Conservation (phyloP, 2,797 vertebrate genomes). For the Chiloscyllium punctatum region DNA sequence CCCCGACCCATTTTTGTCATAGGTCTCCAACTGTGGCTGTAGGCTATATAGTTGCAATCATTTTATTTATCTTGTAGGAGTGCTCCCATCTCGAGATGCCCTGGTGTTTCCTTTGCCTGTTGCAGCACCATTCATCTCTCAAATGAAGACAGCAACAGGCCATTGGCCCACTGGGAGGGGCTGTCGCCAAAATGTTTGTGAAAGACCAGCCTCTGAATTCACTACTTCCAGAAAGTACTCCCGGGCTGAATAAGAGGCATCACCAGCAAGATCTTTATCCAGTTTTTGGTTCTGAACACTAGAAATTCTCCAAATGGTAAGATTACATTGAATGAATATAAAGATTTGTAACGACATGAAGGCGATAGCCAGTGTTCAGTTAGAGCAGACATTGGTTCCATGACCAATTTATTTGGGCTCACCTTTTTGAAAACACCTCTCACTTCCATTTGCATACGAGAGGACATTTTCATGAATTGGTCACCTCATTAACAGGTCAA, state of each 20-base stretch:
- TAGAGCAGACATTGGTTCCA: background rate
- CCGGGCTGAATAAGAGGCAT: background rate
- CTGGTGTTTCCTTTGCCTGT: background rate
- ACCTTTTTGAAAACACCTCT: background rate
- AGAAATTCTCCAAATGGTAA: background rate
- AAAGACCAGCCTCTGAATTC: too few relatives aligned
- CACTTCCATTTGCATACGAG: background rate
- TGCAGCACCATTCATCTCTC: background rate
- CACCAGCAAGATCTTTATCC: background rate
- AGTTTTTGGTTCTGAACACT: background rate
- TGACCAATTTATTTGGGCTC: background rate
- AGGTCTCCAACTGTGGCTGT: background rate
- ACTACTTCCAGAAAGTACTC: too few relatives aligned
- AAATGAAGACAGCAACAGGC: too few relatives aligned
- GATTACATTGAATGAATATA: background rate
- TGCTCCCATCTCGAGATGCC: too few relatives aligned
- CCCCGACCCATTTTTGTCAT: background rate
- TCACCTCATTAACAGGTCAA: background rate
- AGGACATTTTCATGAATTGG: background rate
- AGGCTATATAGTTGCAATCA: background rate
- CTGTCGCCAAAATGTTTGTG: too few relatives aligned
- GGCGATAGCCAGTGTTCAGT: background rate
- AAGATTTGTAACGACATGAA: background rate
- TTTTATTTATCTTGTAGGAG: background rate
- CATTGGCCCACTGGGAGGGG: too few relatives aligned